Percentiles rank a stretch among this genome's conserved stretches.
Evolutionary conservation across 2,888 invertebrate species (phyloP).

Genomic region (Molorchus minor): DNA sequence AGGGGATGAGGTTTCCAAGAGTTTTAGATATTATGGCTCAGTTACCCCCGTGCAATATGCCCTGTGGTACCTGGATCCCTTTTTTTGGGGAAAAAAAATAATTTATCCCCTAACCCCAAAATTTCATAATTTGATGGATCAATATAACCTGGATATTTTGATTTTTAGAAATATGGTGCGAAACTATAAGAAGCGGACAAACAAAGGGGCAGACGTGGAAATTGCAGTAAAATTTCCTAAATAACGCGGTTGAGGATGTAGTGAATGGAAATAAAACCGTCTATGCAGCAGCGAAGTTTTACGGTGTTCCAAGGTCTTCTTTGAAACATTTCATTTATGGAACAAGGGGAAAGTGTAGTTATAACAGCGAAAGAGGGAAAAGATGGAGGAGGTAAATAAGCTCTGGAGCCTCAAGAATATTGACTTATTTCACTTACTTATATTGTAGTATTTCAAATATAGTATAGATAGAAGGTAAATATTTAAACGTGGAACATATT

Average conservation of each 20-base stretch:
- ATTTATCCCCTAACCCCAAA: not conserved
- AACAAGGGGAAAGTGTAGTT: slow-evolving; percentile 27
- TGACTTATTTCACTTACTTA: too few species aligned
- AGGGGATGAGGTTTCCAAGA: too few species aligned
- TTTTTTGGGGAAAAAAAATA: not conserved
- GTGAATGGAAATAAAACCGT: slow-evolving; percentile 29
- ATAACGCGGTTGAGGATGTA: slow-evolving; percentile 25
- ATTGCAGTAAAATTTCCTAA: slow-evolving; percentile 4
- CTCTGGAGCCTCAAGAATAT: slow-evolving; percentile 21
- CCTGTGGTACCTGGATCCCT: slow-evolving; percentile 2
- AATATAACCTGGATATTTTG: not conserved
- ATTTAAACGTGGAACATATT: too few species aligned
- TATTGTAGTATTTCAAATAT: too few species aligned
- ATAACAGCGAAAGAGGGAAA: slow-evolving; percentile 27
- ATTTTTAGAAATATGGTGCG: slow-evolving; percentile 8
- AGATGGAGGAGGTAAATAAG: slow-evolving; percentile 28
- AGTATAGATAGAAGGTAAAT: too few species aligned
- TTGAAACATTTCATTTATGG: slow-evolving; percentile 29
- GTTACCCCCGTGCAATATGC: not conserved
- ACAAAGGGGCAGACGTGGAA: slow-evolving; percentile 8
- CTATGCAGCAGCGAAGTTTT: slow-evolving; percentile 25
- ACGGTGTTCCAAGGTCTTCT: slow-evolving; percentile 31
- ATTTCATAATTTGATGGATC: slow-evolving; percentile 9
- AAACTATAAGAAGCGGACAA: slow-evolving; percentile 11
- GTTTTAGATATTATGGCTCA: slow-evolving; percentile 1